Base-by-base conservation (phyloP, 2,113 vertebrate genomes). In the Vanacampus margaritifer region DNA sequence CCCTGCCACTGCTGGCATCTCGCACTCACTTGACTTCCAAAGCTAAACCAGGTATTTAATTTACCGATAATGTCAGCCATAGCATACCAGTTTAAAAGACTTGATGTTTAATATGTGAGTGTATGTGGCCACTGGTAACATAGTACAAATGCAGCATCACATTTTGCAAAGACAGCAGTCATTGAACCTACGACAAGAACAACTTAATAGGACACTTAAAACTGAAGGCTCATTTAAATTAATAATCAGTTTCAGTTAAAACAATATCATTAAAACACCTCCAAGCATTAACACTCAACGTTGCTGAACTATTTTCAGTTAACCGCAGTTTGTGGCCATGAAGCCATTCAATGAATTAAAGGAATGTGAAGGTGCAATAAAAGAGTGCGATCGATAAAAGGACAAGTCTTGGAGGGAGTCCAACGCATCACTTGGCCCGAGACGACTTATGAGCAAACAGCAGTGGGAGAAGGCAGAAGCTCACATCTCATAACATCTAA, bases 321-420 rank as follows among this genome's bases (percentile, higher is more conserved):
- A 9, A 63, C 61, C 24, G 24, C 23, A 46, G n/a, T 24, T 43
- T 43, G 37, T 24, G 23, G n/a, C 37, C 28, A 53, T 66, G 32
- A 73, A 78, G 39, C 50, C 60, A 68, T 81, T 79, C 79, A 69
- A 79, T 79, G 69, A 81, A 75, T 43, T 75, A 66, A 83, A 79
- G 65, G 67, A 59, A 73, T 60, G 61, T 81, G 81, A 85, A 80
- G 79, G 58, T 72, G 75, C 79, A 85, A 79, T 87, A 77, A 87
- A 84, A 82, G 67, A 66, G 36, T 80, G 58, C 69, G 63, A 86
- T 88, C 83, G 81, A 88, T 87, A 82, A 76, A 67, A 43, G 62
- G 61, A 81, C 79, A 72, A 53, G 83, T 80, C 24, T 78, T 88
- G 86, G 87, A 65, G 24, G 61, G 45, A 73, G 63, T 78, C 83